These are phyloP conservation scores for Lasius fuliginosus DNA, from an alignment of 2,888 invertebrate genomes.

Conservation along the genomic window DNA sequence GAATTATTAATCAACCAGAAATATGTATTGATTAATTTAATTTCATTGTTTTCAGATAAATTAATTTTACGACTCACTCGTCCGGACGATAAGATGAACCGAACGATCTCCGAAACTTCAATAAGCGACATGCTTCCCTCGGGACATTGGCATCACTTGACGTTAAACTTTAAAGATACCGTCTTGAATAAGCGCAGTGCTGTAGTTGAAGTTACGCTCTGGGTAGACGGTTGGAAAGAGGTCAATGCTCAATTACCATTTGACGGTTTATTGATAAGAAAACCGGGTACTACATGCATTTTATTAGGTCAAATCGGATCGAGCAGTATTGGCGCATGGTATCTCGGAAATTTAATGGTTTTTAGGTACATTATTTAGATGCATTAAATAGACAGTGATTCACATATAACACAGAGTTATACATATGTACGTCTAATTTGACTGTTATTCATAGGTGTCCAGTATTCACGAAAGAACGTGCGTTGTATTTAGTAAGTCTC, in stretches of 20 bases:
- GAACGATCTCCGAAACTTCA: conserved; percentile 87
- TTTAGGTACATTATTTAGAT: conserved; percentile 82
- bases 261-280: conserved; percentile 89
- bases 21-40: background rate
- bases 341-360: conserved; percentile 87
- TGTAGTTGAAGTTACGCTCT: conserved; percentile 88
- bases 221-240: conserved; percentile 88
- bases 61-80: conserved; percentile 87
- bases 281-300: conserved; percentile 88
- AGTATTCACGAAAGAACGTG: conserved; percentile 87
- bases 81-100: conserved; percentile 87
- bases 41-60: conserved; percentile 83
- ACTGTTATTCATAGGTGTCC: conserved; percentile 85
- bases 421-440: background rate
- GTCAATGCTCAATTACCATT: conserved; percentile 88
- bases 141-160: conserved; percentile 88
- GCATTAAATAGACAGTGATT: background rate
- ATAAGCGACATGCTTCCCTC: conserved; percentile 86
- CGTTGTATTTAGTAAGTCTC: conserved; percentile 88
- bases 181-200: conserved; percentile 88
- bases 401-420: background rate
- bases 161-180: conserved; percentile 88
- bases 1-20: conserved; percentile 8
- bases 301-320: conserved; percentile 87
- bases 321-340: conserved; percentile 86